Evolutionary conservation across 2,113 vertebrate species (phyloP), one percentile per base, ranked within the genome.

Genomic region (Mesembrinibis cayennensis): DNA sequence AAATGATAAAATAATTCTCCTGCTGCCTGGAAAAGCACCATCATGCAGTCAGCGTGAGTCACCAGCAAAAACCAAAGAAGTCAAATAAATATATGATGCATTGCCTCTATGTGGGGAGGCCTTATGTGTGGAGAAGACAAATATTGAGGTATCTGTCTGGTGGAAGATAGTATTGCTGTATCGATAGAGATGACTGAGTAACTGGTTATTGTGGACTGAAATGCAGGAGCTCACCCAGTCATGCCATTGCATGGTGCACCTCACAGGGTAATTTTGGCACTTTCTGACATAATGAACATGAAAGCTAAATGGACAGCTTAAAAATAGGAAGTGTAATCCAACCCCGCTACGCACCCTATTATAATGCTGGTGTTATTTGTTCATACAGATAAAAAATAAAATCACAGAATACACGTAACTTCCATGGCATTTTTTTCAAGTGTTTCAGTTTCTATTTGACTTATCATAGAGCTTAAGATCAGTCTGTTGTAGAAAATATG

Each of bases 11-110:
- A 78, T 42, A 78, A 61, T 92, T 76, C 27, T 89, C 25, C 36
- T 59, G 27, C 61, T 96, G 89, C 74, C 87, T 95, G 85, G 40
- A 95, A 96, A 95, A 92, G 45, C 82, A 76, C 66, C 53, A 38
- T 67, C 82, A 16, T 18, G 18, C 78, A 76, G 73, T 36, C 62
- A 72, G 49, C 10, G 7, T 80, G 82, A 95, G 44, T 93, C 82
- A 88, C 82, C 79, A 86, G 34, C 49, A 77, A 63, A 94, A 87
- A 6, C 47, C 56, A 63, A 72, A 93, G 73, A 63, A 83, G 74
- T 63, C 49, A 92, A 90, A 90, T 40, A 93, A 93, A 93, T 65
- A 50, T 25, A 52, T 81, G 82, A 88, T 56, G 29, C 44, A 42
- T 69, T 93, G 73, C 49, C 20, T 55, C 26, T 44, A 11, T 7